Conservation (phyloP, 2,888 invertebrate genomes). For the Eudemis profundana region DNA sequence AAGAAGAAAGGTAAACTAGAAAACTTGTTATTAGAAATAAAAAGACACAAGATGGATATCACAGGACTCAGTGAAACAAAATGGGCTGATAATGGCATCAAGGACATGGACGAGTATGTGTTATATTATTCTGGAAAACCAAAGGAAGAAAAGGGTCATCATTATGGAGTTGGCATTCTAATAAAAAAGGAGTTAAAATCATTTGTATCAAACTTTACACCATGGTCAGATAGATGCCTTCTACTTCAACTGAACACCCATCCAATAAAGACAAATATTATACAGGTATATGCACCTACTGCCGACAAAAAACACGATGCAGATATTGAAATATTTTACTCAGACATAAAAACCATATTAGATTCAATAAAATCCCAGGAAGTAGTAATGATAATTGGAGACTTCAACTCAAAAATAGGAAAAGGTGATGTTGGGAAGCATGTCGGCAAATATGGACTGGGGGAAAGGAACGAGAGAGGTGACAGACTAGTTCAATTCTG, state of each 20-base stretch:
- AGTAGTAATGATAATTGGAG: not conserved
- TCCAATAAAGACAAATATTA: constrained; percentile 23
- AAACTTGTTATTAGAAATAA: not conserved
- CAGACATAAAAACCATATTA: constrained; percentile 9
- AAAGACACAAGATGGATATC: not conserved
- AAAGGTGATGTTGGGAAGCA: no score
- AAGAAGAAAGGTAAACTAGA: not conserved
- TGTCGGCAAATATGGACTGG: no score
- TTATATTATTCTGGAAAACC: constrained; percentile 17
- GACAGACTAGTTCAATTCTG: constrained; percentile 41
- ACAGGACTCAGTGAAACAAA: not conserved
- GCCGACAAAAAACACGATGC: constrained; percentile 15
- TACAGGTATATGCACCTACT: constrained; percentile 32
- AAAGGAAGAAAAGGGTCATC: constrained; percentile 11
- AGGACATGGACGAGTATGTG: not conserved
- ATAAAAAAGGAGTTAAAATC: not conserved
- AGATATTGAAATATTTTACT: constrained; percentile 19
- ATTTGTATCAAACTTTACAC: not conserved
- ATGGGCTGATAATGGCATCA: not conserved
- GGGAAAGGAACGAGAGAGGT: constrained; percentile 28
- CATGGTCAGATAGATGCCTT: no score
- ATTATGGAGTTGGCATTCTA: constrained; percentile 26
- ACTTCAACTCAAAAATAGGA: not conserved
- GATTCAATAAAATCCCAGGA: not conserved
- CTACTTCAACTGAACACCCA: constrained; percentile 4